These are phyloP conservation scores for Plestiodon gilberti DNA, from an alignment of 2,113 vertebrate genomes.

Conservation along the genomic window DNA sequence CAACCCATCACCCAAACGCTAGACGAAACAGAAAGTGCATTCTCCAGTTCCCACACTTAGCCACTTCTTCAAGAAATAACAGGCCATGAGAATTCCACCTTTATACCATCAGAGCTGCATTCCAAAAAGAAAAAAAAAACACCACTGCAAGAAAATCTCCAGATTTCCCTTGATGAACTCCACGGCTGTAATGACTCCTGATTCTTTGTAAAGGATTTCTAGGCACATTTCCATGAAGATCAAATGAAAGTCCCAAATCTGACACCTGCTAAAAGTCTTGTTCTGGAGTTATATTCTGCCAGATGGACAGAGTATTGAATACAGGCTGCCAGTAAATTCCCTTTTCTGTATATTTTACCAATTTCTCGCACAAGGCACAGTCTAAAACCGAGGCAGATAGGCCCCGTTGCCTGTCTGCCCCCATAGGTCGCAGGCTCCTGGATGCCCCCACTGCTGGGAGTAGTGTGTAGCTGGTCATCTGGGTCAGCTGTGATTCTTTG, in stretches of 20 bases:
- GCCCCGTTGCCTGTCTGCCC: neutral
- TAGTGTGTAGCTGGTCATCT: neutral
- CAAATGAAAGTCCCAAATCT: neutral
- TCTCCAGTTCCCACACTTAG: too few species aligned
- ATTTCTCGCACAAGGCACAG: neutral
- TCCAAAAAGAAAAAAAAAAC: too few species aligned
- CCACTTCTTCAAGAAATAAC: too few species aligned
- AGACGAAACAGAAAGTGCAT: too few species aligned
- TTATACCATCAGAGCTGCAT: too few species aligned
- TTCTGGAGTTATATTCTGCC: neutral
- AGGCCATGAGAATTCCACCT: too few species aligned
- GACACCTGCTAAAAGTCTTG: neutral
- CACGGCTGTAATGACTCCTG: too few species aligned
- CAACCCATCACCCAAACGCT: too few species aligned
- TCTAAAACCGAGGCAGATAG: neutral
- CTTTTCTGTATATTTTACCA: neutral
- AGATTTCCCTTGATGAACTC: neutral
- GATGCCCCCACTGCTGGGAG: neutral
- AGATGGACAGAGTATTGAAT: too few species aligned
- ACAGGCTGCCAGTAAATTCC: neutral
- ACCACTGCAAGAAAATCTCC: neutral
- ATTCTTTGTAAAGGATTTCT: too few species aligned
- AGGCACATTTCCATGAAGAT: too few species aligned
- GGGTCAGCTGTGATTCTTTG: neutral
- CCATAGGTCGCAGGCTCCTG: neutral